Evolutionary conservation across 1,140 invertebrate species (phyloP).

Genomic region (Drosophila lacteicornis): DNA sequence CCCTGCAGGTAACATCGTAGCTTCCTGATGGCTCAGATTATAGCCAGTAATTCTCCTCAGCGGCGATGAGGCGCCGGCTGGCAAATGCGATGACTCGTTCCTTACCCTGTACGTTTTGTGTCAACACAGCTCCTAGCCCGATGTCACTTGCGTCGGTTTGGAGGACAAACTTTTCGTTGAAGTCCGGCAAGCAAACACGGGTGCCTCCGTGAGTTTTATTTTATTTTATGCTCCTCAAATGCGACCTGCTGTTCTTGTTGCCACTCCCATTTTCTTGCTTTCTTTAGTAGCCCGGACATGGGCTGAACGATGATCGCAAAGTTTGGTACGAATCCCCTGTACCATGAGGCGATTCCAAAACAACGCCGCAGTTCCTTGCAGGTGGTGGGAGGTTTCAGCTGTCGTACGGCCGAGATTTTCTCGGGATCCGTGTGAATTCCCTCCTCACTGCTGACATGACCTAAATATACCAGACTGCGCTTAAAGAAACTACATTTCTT

Average conservation of each 20-base stretch:
- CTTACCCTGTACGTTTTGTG: background rate
- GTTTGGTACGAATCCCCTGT: too few relatives aligned
- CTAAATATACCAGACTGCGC: background rate
- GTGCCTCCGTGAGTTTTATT: background rate
- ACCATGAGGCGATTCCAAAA: too few relatives aligned
- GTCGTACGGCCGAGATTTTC: too few relatives aligned
- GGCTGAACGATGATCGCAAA: too few relatives aligned
- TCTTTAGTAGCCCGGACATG: slow-evolving; percentile 33
- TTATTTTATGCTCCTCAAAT: background rate
- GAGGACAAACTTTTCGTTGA: background rate
- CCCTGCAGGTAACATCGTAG: background rate
- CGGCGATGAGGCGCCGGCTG: slow-evolving; percentile 2
- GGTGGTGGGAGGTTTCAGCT: too few relatives aligned
- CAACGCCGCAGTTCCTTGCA: too few relatives aligned
- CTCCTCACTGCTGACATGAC: background rate
- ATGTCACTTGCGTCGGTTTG: background rate
- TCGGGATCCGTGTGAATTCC: too few relatives aligned
- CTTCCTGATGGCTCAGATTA: too few relatives aligned
- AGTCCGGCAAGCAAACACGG: background rate
- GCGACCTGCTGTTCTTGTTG: background rate
- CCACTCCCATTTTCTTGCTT: slow-evolving; percentile 52
- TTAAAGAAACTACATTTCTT: slow-evolving; percentile 2
- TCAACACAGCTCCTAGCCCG: background rate
- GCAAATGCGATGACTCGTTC: background rate
- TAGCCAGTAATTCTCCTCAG: slow-evolving; percentile 1